A percentile compares a stretch with the other conserved stretches of the same genome.
Conservation (phyloP, 2,113 vertebrate species). For the Rhea pennata region DNA sequence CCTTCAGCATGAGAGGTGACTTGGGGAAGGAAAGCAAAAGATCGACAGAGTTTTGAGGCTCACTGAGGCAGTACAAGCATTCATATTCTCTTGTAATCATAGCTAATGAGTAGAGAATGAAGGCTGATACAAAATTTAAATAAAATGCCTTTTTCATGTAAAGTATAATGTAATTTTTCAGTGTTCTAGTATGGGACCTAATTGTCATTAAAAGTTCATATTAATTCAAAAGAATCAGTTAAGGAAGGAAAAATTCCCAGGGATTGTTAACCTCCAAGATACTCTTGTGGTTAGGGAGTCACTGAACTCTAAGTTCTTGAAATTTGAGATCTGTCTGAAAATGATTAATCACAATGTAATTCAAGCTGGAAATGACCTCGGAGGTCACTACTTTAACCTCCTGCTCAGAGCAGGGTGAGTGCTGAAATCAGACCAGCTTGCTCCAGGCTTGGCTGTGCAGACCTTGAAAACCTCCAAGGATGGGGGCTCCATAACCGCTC, state of each 20-base stretch:
- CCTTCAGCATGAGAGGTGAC: background rate
- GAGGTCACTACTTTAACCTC: background rate
- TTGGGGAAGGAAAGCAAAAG: background rate
- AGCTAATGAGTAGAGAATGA: background rate
- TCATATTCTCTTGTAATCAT: background rate
- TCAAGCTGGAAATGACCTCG: background rate
- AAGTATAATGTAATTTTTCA: background rate
- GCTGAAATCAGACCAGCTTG: background rate
- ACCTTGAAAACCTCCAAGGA: background rate
- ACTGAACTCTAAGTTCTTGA: background rate
- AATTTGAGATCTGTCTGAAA: background rate
- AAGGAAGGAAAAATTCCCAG: background rate
- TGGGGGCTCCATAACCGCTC: background rate
- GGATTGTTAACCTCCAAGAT: background rate
- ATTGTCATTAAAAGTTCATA: background rate
- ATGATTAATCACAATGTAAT: background rate
- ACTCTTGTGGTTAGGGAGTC: background rate
- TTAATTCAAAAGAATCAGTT: background rate
- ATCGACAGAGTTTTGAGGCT: background rate
- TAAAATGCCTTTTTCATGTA: background rate
- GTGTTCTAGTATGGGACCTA: background rate
- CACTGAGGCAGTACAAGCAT: background rate
- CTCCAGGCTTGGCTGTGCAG: background rate
- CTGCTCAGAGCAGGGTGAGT: background rate
- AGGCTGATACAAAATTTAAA: background rate